A percentile compares a stretch with the other conserved stretches of the same genome.
Evolutionary conservation across 2,797 vertebrate genomes (phyloP).

Genomic region (Acropternis orthonyx): DNA sequence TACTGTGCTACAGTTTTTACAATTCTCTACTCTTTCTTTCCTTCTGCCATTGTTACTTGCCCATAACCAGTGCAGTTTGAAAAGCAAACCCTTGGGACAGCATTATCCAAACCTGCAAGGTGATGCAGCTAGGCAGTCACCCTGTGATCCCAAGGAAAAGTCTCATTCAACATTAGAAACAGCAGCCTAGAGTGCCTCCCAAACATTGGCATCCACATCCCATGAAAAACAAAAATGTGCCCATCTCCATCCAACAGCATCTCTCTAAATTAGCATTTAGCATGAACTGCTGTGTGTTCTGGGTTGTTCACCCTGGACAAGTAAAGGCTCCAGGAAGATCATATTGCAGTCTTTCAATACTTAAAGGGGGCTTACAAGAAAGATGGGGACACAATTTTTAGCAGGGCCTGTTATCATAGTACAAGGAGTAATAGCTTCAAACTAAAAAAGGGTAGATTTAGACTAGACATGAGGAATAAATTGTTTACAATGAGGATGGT

Average conservation of each 20-base stretch:
- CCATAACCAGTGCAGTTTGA: background rate
- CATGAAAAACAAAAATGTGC: background rate
- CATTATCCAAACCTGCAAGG: background rate
- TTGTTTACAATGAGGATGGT: background rate
- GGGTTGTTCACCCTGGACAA: background rate
- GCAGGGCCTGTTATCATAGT: background rate
- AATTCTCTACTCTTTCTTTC: background rate
- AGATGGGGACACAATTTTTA: background rate
- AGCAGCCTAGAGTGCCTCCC: background rate
- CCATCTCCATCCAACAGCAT: background rate
- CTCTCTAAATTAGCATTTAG: background rate
- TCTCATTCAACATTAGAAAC: background rate
- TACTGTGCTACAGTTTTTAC: background rate
- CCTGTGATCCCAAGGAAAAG: background rate
- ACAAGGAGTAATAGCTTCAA: background rate
- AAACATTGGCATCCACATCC: background rate
- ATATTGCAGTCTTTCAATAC: background rate
- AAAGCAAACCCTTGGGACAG: background rate
- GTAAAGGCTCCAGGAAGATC: background rate
- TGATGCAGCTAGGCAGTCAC: background rate
- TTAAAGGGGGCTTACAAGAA: background rate
- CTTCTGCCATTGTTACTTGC: background rate
- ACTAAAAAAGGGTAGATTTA: background rate
- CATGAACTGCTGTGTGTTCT: background rate
- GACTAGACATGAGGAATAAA: background rate